Conservation (phyloP, 2,797 vertebrate species). For the Diplodus sargus region DNA sequence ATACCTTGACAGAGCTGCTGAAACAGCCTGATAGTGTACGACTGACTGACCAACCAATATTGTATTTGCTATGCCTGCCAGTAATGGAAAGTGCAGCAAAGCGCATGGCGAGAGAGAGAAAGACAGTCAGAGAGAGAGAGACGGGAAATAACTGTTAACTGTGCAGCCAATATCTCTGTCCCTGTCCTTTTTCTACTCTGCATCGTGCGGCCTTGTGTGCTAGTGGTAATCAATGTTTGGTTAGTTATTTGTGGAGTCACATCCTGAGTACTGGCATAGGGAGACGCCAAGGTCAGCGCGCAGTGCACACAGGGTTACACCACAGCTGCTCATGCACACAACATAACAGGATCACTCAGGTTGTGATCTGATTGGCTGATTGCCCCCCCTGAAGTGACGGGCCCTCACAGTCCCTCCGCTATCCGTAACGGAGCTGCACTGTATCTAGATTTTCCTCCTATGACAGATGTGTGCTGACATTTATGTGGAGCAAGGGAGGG, state of each 20-base stretch:
- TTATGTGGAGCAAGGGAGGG: slow-evolving; percentile 24
- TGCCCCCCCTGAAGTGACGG: slow-evolving; percentile 23
- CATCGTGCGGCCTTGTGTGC: slow-evolving; percentile 64
- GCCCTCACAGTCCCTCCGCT: slow-evolving; percentile 13
- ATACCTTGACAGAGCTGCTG: slow-evolving; percentile 56
- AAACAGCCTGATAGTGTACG: slow-evolving; percentile 44
- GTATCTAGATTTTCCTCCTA: slow-evolving; percentile 1
- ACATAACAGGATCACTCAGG: slow-evolving; percentile 38
- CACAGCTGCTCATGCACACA: slow-evolving; percentile 52
- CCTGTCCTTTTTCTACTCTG: slow-evolving; percentile 64
- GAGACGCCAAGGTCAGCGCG: slow-evolving; percentile 77
- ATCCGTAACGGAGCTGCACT: slow-evolving; percentile 25
- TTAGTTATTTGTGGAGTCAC: slow-evolving; percentile 79
- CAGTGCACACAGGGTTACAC: slow-evolving; percentile 60
- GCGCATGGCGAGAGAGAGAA: slow-evolving; percentile 53
- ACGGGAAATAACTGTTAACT: slow-evolving; percentile 68
- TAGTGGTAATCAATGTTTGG: slow-evolving; percentile 82
- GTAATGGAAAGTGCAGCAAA: slow-evolving; percentile 79
- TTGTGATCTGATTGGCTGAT: slow-evolving; percentile 53
- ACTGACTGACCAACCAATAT: slow-evolving; percentile 60
- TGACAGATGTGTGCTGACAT: slow-evolving; percentile 50
- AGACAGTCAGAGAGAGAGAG: slow-evolving; percentile 47
- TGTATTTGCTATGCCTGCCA: slow-evolving; percentile 74
- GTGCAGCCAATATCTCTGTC: slow-evolving; percentile 72
- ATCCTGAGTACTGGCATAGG: slow-evolving; percentile 76